phyloP scores from a whole-genome alignment of 2,797 vertebrate genomes.

The Manis crassicaudata region DNA sequence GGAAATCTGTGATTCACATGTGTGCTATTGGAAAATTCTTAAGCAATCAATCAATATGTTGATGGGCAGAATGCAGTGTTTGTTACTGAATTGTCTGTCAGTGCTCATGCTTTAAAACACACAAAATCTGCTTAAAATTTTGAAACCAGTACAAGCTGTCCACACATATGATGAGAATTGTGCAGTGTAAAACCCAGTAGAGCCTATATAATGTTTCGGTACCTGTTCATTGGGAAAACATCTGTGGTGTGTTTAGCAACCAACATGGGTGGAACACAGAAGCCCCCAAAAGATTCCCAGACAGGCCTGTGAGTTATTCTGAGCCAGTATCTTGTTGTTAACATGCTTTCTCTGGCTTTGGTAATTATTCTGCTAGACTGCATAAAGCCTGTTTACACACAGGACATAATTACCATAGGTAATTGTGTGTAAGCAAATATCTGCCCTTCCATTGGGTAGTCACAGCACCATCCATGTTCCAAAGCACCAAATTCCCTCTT shows the following conservation, averaged over 20 bases:
- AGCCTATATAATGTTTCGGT: conserved; percentile 57
- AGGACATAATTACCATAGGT: conserved; percentile 48
- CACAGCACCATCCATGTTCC: conserved; percentile 48
- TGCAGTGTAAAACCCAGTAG: conserved; percentile 65
- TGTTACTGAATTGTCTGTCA: neutral
- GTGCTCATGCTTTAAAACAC: conserved; percentile 47
- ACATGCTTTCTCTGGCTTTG: conserved; percentile 64
- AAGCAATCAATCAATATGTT: neutral
- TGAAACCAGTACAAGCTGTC: conserved; percentile 61
- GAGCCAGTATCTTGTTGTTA: conserved; percentile 70
- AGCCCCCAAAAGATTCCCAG: conserved; percentile 31
- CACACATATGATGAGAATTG: conserved; percentile 48
- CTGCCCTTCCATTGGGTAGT: conserved; percentile 69
- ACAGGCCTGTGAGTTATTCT: conserved; percentile 45
- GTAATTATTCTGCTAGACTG: conserved; percentile 66
- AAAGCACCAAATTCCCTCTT: conserved; percentile 68
- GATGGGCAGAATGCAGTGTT: neutral
- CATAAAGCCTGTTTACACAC: conserved; percentile 62
- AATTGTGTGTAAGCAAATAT: conserved; percentile 67
- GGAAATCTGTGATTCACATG: neutral
- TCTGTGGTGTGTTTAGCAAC: conserved; percentile 63
- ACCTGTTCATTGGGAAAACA: conserved; percentile 71
- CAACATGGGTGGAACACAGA: conserved; percentile 21
- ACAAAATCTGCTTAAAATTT: conserved; percentile 42
- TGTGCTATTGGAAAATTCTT: neutral